These are phyloP conservation scores for Odocoileus virginianus DNA, from an alignment of 2,113 vertebrate species.

Conservation along the genomic window DNA sequence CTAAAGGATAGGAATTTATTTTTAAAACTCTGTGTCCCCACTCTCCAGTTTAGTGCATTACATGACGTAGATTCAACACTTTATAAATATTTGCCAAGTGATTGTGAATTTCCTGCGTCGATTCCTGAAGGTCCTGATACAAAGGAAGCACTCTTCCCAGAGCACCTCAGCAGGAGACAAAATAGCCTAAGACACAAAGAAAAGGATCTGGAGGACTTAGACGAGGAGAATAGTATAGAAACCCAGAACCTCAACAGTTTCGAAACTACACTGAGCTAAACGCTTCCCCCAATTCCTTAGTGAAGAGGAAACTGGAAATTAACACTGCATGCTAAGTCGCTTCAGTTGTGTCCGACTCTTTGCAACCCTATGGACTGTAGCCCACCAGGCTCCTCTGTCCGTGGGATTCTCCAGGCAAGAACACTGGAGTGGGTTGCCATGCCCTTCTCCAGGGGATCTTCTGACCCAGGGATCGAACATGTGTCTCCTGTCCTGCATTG, in stretches of 20 bases:
- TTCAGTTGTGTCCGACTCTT: neutral
- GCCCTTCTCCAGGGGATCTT: neutral
- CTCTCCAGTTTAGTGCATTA: neutral
- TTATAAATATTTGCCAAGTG: neutral
- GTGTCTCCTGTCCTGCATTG: neutral
- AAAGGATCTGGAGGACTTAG: neutral
- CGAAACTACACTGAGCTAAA: conserved; percentile 10
- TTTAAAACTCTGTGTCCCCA: neutral
- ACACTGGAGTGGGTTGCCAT: neutral
- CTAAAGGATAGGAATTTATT: neutral
- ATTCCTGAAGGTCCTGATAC: neutral
- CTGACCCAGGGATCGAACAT: neutral
- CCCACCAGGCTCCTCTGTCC: neutral
- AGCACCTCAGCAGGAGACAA: neutral
- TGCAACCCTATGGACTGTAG: neutral
- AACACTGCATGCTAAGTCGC: neutral
- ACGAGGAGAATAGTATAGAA: neutral
- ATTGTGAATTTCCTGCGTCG: neutral
- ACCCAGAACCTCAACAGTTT: neutral
- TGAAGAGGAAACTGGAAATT: conserved; percentile 10
- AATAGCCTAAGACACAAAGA: neutral
- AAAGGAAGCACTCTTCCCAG: neutral
- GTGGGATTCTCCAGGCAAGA: neutral
- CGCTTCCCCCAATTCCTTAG: neutral
- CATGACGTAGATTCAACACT: neutral